phyloP scores from a whole-genome alignment of 2,888 invertebrate genomes.

The Colletes collaris region DNA sequence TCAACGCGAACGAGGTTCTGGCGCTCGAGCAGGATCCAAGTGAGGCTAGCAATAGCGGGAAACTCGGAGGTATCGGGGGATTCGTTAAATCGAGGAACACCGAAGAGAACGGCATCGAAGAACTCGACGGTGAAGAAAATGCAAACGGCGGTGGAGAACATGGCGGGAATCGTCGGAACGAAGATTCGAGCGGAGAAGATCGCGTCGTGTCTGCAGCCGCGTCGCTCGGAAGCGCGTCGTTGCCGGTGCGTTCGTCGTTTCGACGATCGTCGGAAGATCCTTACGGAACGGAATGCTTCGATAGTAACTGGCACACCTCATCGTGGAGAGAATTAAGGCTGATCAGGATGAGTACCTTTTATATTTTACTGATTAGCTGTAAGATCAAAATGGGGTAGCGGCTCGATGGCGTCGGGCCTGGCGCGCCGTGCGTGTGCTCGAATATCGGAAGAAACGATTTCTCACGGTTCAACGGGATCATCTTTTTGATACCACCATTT shows the following conservation, averaged over 20 bases:
- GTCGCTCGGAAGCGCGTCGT: conserved; percentile 26
- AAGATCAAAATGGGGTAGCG: conserved; percentile 36
- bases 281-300: conserved; percentile 22
- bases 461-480: too few species aligned
- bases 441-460: background rate
- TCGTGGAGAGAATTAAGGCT: conserved; percentile 41
- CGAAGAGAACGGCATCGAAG: background rate
- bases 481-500: too few species aligned
- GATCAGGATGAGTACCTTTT: conserved; percentile 64
- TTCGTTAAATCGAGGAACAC: background rate
- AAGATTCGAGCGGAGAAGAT: conserved; percentile 1
- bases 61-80: background rate
- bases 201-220: background rate
- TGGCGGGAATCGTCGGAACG: background rate
- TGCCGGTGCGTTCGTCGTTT: background rate
- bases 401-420: background rate
- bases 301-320: conserved; percentile 2
- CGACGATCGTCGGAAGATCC: conserved; percentile 19
- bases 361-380: conserved; percentile 48
- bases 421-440: conserved; percentile 38
- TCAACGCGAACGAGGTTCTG: conserved; percentile 4
- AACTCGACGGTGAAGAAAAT: background rate
- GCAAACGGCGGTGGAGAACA: background rate
- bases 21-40: background rate
- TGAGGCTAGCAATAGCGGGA: too few species aligned